A percentile compares a stretch with the other conserved stretches of the same genome.
Conservation (phyloP, 2,888 invertebrate species). For the Chloroclystis v-ata region DNA sequence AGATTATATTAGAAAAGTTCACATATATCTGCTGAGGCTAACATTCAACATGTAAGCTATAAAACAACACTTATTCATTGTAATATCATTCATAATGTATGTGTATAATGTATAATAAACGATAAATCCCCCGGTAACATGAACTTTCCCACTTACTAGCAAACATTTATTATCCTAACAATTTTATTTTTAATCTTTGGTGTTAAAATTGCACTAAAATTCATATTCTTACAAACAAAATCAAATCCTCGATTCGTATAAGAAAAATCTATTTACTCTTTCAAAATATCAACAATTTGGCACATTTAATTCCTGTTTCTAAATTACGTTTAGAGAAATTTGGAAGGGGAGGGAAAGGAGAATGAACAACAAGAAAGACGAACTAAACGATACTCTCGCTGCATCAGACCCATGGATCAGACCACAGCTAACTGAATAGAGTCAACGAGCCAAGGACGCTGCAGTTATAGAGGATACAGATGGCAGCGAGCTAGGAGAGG, state of each 20-base stretch:
- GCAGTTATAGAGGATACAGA: slow-evolving; percentile 5
- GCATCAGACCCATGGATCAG: slow-evolving; percentile 15
- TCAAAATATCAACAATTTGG: slow-evolving; percentile 72
- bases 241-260: slow-evolving; percentile 41
- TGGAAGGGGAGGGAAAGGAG: slow-evolving; percentile 34
- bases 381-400: slow-evolving; percentile 22
- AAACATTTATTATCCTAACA: slow-evolving; percentile 24
- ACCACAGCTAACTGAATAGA: slow-evolving; percentile 7
- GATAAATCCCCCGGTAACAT: slow-evolving; percentile 6
- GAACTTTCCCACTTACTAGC: slow-evolving; percentile 33
- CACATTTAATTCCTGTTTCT: slow-evolving; percentile 66
- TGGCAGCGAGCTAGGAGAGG: slow-evolving; percentile 32
- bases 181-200: slow-evolving; percentile 53
- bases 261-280: slow-evolving; percentile 46
- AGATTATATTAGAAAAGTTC: slow-evolving; percentile 23
- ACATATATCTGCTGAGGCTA: slow-evolving; percentile 15
- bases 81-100: neutral
- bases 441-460: slow-evolving; percentile 3
- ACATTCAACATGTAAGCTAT: slow-evolving; percentile 9
- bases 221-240: slow-evolving; percentile 42
- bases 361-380: slow-evolving; percentile 28
- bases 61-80: slow-evolving; percentile 1
- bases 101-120: neutral
- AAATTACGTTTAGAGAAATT: slow-evolving; percentile 43
- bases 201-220: slow-evolving; percentile 63